These are phyloP conservation scores for Coptotermes formosanus DNA, from an alignment of 1,140 invertebrate species.

Conservation along the genomic window DNA sequence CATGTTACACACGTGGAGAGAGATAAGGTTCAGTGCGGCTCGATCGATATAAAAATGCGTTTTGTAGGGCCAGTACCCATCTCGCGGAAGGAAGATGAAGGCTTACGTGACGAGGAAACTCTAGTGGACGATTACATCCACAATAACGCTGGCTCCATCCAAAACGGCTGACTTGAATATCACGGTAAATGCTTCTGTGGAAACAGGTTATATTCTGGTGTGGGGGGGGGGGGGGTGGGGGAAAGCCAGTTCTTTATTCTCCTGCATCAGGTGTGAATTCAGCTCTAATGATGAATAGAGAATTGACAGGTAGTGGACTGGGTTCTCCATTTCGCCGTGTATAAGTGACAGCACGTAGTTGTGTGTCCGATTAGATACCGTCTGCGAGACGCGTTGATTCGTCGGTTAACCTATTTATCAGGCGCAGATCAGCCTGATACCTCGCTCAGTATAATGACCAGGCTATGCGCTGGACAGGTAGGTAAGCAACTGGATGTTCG, in stretches of 20 bases:
- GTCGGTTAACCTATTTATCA: too few species aligned
- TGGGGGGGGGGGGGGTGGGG: too few species aligned
- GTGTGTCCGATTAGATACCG: too few species aligned
- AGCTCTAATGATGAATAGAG: background rate
- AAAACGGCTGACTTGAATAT: background rate
- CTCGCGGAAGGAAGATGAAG: background rate
- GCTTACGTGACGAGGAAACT: background rate
- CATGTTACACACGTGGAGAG: background rate
- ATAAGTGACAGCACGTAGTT: too few species aligned
- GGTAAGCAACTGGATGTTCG: too few species aligned
- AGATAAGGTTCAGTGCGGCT: background rate
- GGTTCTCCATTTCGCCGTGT: background rate
- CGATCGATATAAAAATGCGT: constrained; percentile 1
- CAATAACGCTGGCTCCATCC: background rate
- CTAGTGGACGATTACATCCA: background rate
- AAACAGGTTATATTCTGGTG: too few species aligned
- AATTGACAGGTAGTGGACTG: background rate
- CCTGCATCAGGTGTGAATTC: background rate
- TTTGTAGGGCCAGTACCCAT: background rate
- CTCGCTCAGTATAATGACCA: too few species aligned
- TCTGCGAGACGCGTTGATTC: too few species aligned
- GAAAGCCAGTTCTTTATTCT: background rate
- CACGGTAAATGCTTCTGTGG: background rate
- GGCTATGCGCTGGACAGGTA: too few species aligned
- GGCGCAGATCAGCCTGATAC: too few species aligned